A percentile compares a stretch with the other conserved stretches of the same genome.
phyloP scores from a whole-genome alignment of 2,888 invertebrate genomes.

The Carterocephalus palaemon region DNA sequence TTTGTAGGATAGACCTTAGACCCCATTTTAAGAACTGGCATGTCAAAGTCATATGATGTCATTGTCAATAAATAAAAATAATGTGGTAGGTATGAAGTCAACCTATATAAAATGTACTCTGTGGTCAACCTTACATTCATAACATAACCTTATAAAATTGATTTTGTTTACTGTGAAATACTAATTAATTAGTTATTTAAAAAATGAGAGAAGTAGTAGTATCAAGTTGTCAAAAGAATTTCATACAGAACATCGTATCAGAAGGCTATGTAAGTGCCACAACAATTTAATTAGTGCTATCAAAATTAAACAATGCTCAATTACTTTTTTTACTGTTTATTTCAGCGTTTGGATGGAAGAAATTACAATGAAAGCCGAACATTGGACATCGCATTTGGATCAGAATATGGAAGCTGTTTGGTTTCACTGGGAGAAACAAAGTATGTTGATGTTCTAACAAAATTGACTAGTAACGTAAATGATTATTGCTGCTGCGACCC shows the following conservation, averaged over 20 bases:
- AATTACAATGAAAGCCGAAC: slow-evolving; percentile 85
- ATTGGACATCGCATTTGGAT: slow-evolving; percentile 85
- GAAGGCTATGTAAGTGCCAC: slow-evolving; percentile 80
- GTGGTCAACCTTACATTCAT: no score
- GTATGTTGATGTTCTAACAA: slow-evolving; percentile 58
- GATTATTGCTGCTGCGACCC: no score
- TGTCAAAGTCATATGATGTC: no score
- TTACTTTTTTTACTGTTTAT: slow-evolving; percentile 12
- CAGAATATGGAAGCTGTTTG: slow-evolving; percentile 90
- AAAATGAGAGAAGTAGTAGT: slow-evolving; percentile 82
- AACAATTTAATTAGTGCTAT: slow-evolving; percentile 6
- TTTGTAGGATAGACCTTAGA: no score
- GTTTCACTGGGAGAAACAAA: slow-evolving; percentile 88
- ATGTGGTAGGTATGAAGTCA: no score
- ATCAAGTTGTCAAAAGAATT: slow-evolving; percentile 85
- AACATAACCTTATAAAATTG: no score
- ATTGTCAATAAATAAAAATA: no score
- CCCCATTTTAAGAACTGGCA: no score
- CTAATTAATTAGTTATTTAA: slow-evolving; percentile 3
- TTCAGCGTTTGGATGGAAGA: slow-evolving; percentile 89
- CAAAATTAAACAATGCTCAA: background rate
- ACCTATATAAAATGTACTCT: no score
- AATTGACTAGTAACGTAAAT: no score
- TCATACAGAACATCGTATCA: slow-evolving; percentile 81
- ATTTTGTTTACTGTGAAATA: no score